Conservation (phyloP, 2,113 vertebrate genomes). For the Fukomys damarensis region DNA sequence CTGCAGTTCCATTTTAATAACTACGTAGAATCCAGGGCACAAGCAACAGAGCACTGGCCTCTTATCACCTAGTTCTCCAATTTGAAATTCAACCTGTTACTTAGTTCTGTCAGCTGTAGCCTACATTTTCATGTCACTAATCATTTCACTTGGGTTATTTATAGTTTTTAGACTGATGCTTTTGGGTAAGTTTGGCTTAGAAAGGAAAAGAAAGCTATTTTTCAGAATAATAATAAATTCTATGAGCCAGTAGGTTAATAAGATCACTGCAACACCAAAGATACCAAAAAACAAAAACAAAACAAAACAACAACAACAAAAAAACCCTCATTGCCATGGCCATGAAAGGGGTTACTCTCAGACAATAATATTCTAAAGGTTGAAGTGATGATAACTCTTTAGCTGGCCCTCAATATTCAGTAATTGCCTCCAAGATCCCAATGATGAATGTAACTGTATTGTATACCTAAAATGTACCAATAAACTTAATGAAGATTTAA, state of each 20-base stretch:
- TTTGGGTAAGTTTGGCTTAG: neutral
- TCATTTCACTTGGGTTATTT: slow-evolving; percentile 38
- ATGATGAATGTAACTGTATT: too few species aligned
- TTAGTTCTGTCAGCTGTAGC: slow-evolving; percentile 1
- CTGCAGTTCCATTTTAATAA: neutral
- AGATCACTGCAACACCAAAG: slow-evolving; percentile 22
- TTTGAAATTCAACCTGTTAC: slow-evolving; percentile 48
- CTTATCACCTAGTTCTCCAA: neutral
- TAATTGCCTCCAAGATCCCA: neutral
- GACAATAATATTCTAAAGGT: neutral
- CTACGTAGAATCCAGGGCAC: slow-evolving; percentile 22
- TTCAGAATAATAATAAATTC: slow-evolving; percentile 29
- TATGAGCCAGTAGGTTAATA: slow-evolving; percentile 17
- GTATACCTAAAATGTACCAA: too few species aligned
- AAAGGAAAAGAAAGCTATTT: neutral
- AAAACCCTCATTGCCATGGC: neutral
- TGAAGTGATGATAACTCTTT: neutral
- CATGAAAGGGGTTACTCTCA: neutral
- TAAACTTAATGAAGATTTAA: too few species aligned
- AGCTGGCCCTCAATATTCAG: neutral
- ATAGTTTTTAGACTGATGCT: slow-evolving; percentile 27
- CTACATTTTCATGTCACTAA: slow-evolving; percentile 33
- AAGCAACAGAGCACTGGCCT: neutral
- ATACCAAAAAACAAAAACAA: neutral
- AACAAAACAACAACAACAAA: neutral